phyloP scores from a whole-genome alignment of 2,888 invertebrate genomes.

The Choristoneura rosaceana region DNA sequence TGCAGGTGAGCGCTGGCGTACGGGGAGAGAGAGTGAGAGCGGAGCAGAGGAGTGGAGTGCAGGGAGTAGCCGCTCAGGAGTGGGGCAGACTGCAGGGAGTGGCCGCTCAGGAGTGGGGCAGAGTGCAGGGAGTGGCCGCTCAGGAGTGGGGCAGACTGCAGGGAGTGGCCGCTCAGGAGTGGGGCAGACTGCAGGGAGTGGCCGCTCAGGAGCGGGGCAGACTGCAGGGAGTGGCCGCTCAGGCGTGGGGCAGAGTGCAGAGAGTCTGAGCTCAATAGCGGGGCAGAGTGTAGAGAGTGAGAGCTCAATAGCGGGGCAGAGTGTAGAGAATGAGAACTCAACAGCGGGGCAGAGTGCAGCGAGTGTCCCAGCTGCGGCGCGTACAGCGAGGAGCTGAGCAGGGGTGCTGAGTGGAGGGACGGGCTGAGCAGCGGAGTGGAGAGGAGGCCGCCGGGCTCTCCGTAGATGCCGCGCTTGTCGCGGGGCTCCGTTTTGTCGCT shows the following conservation, averaged over 20 bases:
- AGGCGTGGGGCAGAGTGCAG: constrained; percentile 31
- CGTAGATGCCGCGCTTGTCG: constrained; percentile 65
- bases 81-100: not conserved
- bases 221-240: constrained; percentile 26
- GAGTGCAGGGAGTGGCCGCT: constrained; percentile 30
- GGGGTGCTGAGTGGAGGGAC: constrained; percentile 31
- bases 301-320: constrained; percentile 41
- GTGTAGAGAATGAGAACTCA: constrained; percentile 42
- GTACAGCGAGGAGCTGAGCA: constrained; percentile 40
- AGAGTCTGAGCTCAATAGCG: constrained; percentile 31
- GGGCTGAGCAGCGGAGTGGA: constrained; percentile 45
- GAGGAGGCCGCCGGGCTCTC: constrained; percentile 58
- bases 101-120: constrained; percentile 22
- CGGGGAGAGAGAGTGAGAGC: not conserved
- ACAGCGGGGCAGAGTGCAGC: constrained; percentile 44
- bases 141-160: constrained; percentile 35
- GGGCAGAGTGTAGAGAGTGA: constrained; percentile 42
- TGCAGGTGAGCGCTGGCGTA: constrained; percentile 9
- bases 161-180: constrained; percentile 1
- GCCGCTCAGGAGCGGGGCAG: constrained; percentile 39
- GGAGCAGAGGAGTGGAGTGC: not conserved
- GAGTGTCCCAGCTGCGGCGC: constrained; percentile 33
- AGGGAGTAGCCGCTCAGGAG: constrained; percentile 15
- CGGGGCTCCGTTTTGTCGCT: constrained; percentile 55
- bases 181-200: constrained; percentile 44